Evolutionary conservation across 2,113 vertebrate genomes (phyloP).

Genomic region (Erinaceus europaeus): DNA sequence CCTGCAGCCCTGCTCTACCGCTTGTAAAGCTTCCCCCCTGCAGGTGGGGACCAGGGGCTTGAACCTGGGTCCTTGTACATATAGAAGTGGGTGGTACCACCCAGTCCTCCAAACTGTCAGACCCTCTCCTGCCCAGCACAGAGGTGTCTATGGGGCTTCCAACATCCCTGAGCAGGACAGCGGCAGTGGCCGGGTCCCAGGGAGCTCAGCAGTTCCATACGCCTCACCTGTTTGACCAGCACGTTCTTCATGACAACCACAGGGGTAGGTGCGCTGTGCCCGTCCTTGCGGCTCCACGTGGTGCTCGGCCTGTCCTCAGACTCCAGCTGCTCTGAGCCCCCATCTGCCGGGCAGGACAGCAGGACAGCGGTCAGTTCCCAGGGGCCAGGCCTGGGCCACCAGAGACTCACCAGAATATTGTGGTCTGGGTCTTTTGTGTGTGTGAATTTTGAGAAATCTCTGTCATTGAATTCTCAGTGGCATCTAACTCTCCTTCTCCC

Average conservation of each 20-base stretch:
- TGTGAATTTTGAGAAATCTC: no score
- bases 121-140: not conserved
- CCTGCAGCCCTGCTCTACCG: no score
- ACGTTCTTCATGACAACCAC: conserved; percentile 95
- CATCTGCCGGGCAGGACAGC: conserved; percentile 81
- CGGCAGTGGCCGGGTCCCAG: not conserved
- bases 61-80: no score
- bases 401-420: no score
- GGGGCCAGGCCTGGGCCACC: not conserved
- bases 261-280: conserved; percentile 80
- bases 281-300: conserved; percentile 67
- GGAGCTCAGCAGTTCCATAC: not conserved
- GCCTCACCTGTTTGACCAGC: conserved; percentile 89
- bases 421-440: no score
- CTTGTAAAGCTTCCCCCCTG: no score
- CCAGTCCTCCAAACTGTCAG: not conserved
- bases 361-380: conserved; percentile 38
- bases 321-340: conserved; percentile 90
- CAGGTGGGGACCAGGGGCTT: no score
- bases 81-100: no score
- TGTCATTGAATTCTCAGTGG: no score
- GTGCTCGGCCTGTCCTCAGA: conserved; percentile 83
- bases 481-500: no score
- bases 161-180: not conserved
- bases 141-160: not conserved